Base-by-base conservation (phyloP, 2,113 vertebrate species). In the Isichthys henryi region DNA sequence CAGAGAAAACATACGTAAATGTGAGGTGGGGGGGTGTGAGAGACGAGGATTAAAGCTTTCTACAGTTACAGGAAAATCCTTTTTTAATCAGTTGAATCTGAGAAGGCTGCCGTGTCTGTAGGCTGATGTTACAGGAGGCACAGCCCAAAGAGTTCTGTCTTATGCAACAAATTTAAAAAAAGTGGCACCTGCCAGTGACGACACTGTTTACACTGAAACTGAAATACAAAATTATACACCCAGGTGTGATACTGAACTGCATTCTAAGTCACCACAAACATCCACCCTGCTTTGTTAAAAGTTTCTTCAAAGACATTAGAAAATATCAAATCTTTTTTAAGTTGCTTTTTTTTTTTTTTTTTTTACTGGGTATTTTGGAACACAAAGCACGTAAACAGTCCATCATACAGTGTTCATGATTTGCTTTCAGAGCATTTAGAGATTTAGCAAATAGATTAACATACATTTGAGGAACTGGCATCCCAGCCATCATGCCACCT, bases 11-110 rank as follows among this genome's bases (percentile, higher is more conserved):
- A 23, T 48, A 17, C 2, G 15, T 46, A 56, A 56, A 52, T 35
- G 48, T 13, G 31, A 53, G 13, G 58, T 58, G 19, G 52, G 56
- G 56, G 56, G 43, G 39, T 31, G n/a, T 21, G 39, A 50, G 50
- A 21, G 56, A 45, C 11, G 35, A 80, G 23, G 53, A 62, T 89
- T 84, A 89, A 53, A 83, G 88, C 48, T 88, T 39, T 52, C 46
- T 49, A 49, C 35, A 48, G 50, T 46, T 53, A 62, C 80, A 48
- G 52, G 77, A 49, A 62, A 89, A 89, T 48, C 80, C 80, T 45
- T 62, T 53, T 62, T 84, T 58, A 84, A 85, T 62, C 77, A 53
- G 88, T 21, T 83, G 10, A 39, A 48, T 46, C 39, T 39, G 13
- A 45, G 88, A 27, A 23, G 70, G 3, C 88, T 23, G 48, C 70